Conservation (phyloP, 2,797 vertebrate species). For the Myotis findleyi region DNA sequence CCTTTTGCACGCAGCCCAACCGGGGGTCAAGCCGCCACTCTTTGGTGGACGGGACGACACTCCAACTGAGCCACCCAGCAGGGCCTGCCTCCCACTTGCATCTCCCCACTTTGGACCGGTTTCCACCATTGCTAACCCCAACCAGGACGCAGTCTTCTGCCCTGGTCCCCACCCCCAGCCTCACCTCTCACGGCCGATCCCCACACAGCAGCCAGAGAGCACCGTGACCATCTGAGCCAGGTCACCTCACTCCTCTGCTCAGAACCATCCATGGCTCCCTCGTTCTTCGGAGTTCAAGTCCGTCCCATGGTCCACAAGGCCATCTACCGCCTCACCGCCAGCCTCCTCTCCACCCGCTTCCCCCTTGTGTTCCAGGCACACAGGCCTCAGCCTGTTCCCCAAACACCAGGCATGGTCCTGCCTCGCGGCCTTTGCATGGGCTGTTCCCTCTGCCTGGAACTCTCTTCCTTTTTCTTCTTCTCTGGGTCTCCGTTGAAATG, state of each 20-base stretch:
- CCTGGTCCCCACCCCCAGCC: background rate
- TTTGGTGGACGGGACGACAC: background rate
- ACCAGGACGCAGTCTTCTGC: background rate
- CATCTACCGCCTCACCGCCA: no score
- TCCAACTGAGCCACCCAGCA: background rate
- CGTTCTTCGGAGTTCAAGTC: background rate
- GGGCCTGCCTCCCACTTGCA: background rate
- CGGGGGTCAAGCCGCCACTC: background rate
- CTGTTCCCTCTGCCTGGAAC: background rate
- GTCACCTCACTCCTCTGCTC: background rate
- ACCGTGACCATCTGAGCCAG: background rate
- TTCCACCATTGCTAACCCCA: no score
- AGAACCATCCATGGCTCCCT: background rate
- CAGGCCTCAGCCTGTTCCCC: background rate
- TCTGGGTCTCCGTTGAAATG: background rate
- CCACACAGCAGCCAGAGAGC: background rate
- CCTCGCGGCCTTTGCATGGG: background rate
- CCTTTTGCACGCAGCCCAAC: background rate
- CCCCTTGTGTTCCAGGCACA: background rate
- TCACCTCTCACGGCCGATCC: background rate
- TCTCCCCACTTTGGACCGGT: no score
- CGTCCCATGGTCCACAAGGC: background rate
- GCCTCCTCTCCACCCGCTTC: background rate
- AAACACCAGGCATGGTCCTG: background rate
- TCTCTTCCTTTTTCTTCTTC: background rate